Evolutionary conservation across 2,113 vertebrate species (phyloP), one percentile per base, ranked within the genome.

Genomic region (Patagioenas fasciata): DNA sequence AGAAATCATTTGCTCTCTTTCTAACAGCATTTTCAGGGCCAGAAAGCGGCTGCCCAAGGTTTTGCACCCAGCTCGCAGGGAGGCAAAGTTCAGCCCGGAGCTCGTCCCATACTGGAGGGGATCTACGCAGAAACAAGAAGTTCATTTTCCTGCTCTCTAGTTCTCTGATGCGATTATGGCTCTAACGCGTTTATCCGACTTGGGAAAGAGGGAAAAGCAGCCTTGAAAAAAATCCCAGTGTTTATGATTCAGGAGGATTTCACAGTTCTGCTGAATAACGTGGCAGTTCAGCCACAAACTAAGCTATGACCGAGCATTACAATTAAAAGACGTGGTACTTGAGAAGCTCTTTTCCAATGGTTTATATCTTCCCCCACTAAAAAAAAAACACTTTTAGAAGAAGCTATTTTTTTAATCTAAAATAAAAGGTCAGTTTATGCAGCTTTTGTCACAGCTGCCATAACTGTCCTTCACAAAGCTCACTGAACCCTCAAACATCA

Each of bases 401-500:
- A 4, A 75, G 26, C 5, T 25, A 1, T 13, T 53, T 75, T 84
- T 71, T 8, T 15, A 53, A 47, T 2, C 15, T 0, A 51, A 86
- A 80, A 9, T 11, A 54, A 7, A 85, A 75, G 32, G 38, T 64
- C n/a, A 6, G 40, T 7, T 40, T 1, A 1, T 1, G 3, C 50
- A 58, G 64, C 72, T 44, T 28, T 6, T 2, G 36, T n/a, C 58
- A 21, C 62, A 66, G 40, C 84, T 91, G 40, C 79, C 17, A 0
- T 91, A 90, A 96, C 95, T 91, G 95, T 93, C 89, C 85, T 64
- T 25, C 6, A 11, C 34, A 38, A 25, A 86, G 67, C 61, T 89
- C 28, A 2, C 9, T 5, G 74, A 84, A 71, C 77, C 79, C 51
- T 82, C 78, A 40, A 11, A 85, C 74, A 58, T 93, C 87, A 82